Evolutionary conservation across 2,888 invertebrate genomes (phyloP).

Genomic region (Coelinius sp.): DNA sequence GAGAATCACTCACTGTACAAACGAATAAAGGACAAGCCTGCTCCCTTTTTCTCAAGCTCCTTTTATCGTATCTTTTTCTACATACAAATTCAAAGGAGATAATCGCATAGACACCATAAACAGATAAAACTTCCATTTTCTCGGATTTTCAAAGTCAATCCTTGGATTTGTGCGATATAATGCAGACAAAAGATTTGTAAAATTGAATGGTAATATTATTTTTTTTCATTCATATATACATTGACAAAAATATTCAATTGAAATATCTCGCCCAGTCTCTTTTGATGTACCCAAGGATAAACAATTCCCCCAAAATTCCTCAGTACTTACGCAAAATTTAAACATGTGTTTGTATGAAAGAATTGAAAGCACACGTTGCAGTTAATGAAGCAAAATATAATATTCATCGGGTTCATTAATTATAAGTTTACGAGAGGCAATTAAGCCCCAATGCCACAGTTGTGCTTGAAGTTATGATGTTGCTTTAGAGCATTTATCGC

Average conservation of each 20-base stretch:
- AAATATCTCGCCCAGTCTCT: background rate
- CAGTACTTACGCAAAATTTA: background rate
- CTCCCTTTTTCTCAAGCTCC: background rate
- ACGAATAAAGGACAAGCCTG: constrained; percentile 31
- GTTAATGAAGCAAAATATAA: constrained; percentile 29
- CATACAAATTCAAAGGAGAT: constrained; percentile 8
- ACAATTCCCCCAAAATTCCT: background rate
- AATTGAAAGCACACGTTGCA: background rate
- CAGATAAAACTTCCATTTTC: constrained; percentile 11
- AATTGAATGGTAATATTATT: background rate
- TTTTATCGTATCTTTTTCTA: constrained; percentile 15
- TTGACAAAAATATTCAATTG: background rate
- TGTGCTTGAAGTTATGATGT: constrained; percentile 25
- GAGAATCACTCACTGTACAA: constrained; percentile 13
- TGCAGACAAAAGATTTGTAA: background rate
- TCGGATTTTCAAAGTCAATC: background rate
- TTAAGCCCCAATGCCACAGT: constrained; percentile 17
- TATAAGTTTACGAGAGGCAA: constrained; percentile 34
- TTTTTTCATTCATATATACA: too few species aligned
- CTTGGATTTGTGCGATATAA: background rate
- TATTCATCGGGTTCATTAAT: constrained; percentile 31
- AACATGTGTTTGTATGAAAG: constrained; percentile 17
- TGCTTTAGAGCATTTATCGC: constrained; percentile 31
- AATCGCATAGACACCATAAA: constrained; percentile 19
- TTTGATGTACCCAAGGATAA: background rate